A percentile compares a stretch with the other conserved stretches of the same genome.
Conservation (phyloP, 2,113 vertebrate genomes). For the Indri indri region DNA sequence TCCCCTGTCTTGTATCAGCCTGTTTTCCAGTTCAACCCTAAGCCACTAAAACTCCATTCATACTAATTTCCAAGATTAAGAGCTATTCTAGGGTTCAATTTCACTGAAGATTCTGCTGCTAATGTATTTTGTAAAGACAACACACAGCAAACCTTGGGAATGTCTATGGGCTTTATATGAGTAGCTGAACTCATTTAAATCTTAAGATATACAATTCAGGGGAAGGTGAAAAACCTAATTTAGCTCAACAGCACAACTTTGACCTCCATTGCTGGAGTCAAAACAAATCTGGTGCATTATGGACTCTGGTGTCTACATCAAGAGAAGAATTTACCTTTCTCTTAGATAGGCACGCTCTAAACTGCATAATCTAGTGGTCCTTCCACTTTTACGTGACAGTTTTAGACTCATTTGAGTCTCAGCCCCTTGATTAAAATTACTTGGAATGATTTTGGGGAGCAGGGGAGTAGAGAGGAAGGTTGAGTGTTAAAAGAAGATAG, state of each 20-base stretch:
- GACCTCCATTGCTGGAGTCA: neutral
- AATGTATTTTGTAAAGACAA: neutral
- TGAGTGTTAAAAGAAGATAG: neutral
- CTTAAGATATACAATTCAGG: neutral
- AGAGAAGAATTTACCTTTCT: neutral
- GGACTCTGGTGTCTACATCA: neutral
- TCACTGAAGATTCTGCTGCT: neutral
- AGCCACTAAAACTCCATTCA: neutral
- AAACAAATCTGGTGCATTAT: neutral
- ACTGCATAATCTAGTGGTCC: neutral
- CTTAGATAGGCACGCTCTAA: neutral
- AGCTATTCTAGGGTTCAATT: neutral
- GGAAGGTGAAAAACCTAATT: neutral
- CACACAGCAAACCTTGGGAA: neutral
- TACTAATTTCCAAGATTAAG: neutral
- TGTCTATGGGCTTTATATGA: neutral
- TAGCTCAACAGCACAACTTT: neutral
- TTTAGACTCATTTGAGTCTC: neutral
- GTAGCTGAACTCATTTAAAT: neutral
- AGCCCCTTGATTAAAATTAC: neutral
- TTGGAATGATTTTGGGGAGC: neutral
- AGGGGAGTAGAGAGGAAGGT: neutral
- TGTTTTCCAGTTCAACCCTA: neutral
- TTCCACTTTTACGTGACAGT: neutral
- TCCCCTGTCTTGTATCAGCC: neutral